phyloP scores from a whole-genome alignment of 2,888 invertebrate genomes.

The Prionchulus punctatus region DNA sequence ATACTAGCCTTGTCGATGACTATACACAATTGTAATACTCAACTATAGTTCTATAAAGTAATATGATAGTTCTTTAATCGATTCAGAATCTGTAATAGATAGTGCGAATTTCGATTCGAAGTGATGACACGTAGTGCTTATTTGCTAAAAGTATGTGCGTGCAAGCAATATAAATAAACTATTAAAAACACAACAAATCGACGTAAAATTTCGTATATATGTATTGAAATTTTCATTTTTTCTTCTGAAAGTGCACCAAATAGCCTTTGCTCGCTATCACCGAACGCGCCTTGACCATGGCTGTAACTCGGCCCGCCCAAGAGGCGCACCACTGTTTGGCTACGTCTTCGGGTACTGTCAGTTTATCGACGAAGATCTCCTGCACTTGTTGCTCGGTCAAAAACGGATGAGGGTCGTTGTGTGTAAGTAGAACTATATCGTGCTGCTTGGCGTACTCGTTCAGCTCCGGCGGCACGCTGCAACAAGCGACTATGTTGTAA shows the following conservation, averaged over 20 bases:
- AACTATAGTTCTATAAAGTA: too few species aligned
- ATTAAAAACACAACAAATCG: too few species aligned
- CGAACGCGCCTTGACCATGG: conserved; percentile 2
- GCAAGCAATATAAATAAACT: too few species aligned
- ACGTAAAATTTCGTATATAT: too few species aligned
- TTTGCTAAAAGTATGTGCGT: too few species aligned
- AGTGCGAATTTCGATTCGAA: too few species aligned
- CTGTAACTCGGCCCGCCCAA: conserved; percentile 6
- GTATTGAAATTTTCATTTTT: too few species aligned
- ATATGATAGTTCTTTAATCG: too few species aligned
- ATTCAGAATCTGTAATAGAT: too few species aligned
- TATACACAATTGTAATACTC: too few species aligned
- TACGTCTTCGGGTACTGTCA: not conserved
- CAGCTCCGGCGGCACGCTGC: conserved; percentile 57
- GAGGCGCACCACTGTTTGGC: not conserved
- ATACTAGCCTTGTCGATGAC: too few species aligned
- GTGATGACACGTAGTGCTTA: too few species aligned
- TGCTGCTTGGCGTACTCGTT: conserved; percentile 69
- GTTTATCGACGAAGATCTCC: not conserved
- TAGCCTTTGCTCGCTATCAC: conserved; percentile 7
- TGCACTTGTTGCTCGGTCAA: not conserved
- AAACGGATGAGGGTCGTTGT: conserved; percentile 64
- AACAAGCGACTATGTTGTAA: conserved; percentile 24
- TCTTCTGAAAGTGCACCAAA: conserved; percentile 4
- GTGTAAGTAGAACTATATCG: conserved; percentile 79